Percentiles rank a stretch among this genome's conserved stretches.
Conservation (phyloP, 2,888 invertebrate genomes). For the Ceramica pisi region DNA sequence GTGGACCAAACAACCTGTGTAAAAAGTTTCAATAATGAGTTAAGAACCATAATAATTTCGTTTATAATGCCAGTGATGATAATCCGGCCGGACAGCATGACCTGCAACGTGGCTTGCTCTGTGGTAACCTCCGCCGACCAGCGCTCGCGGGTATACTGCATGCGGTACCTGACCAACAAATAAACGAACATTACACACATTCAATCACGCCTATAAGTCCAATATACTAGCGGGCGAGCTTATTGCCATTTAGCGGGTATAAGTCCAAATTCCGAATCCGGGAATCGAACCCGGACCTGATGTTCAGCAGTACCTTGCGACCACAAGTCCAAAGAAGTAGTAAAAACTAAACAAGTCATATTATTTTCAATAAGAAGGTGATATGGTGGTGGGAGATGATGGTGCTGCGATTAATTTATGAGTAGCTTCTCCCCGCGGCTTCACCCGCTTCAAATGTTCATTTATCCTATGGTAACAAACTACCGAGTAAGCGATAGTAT, state of each 20-base stretch:
- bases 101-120: constrained; percentile 82
- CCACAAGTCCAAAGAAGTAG: not conserved
- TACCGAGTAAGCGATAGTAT: too few relatives aligned
- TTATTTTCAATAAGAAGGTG: not conserved
- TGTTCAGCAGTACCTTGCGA: not conserved
- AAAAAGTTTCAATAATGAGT: constrained; percentile 1
- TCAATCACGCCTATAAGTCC: not conserved
- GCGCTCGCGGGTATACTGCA: constrained; percentile 64
- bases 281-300: not conserved
- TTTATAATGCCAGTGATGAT: constrained; percentile 86
- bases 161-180: constrained; percentile 60
- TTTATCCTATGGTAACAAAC: too few relatives aligned
- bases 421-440: too few relatives aligned
- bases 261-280: not conserved
- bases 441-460: too few relatives aligned
- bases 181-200: not conserved
- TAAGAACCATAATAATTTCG: constrained; percentile 83
- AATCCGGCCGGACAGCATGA: constrained; percentile 84
- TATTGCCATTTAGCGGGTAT: not conserved
- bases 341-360: not conserved
- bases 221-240: not conserved
- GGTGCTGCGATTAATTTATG: too few relatives aligned
- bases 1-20: not conserved
- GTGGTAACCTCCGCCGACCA: constrained; percentile 66
- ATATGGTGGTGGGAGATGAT: too few relatives aligned